phyloP scores from a whole-genome alignment of 2,888 invertebrate genomes.

The Brassicogethes aeneus region DNA sequence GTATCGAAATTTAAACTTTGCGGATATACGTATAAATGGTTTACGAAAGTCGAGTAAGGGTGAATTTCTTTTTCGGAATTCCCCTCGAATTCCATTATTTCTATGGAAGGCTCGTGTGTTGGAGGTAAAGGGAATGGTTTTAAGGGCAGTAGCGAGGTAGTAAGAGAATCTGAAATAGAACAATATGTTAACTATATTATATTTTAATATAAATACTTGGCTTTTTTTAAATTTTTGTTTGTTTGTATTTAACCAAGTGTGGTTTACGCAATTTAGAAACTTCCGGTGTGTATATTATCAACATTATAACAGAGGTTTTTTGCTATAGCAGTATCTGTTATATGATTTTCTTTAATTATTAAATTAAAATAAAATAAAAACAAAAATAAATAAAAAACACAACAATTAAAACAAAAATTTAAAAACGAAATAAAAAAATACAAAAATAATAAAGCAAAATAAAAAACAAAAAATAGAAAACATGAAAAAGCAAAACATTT shows the following conservation, averaged over 20 bases:
- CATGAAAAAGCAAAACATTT: not conserved
- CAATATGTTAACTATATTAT: not conserved
- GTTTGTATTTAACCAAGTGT: no score
- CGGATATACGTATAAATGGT: slow-evolving; percentile 91
- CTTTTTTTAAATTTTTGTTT: no score
- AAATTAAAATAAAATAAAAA: slow-evolving; percentile 8
- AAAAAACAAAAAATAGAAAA: not conserved
- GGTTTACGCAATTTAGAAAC: no score
- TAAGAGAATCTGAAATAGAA: slow-evolving; percentile 63
- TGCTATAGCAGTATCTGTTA: no score
- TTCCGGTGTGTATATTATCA: no score
- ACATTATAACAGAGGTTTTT: no score
- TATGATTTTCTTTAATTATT: no score
- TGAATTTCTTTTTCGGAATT: slow-evolving; percentile 59
- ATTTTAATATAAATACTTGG: not conserved
- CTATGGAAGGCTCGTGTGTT: slow-evolving; percentile 63
- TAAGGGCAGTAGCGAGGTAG: slow-evolving; percentile 72
- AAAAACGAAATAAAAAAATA: slow-evolving; percentile 5
- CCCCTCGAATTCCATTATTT: slow-evolving; percentile 75
- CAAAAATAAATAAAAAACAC: not conserved
- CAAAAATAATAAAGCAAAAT: not conserved
- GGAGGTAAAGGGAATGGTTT: slow-evolving; percentile 82
- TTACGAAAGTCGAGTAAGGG: slow-evolving; percentile 76
- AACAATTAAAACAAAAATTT: slow-evolving; percentile 1
- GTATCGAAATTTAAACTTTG: slow-evolving; percentile 77